A percentile compares a stretch with the other conserved stretches of the same genome.
phyloP scores from a whole-genome alignment of 2,888 invertebrate genomes.

The Strigamia transsilvanica region DNA sequence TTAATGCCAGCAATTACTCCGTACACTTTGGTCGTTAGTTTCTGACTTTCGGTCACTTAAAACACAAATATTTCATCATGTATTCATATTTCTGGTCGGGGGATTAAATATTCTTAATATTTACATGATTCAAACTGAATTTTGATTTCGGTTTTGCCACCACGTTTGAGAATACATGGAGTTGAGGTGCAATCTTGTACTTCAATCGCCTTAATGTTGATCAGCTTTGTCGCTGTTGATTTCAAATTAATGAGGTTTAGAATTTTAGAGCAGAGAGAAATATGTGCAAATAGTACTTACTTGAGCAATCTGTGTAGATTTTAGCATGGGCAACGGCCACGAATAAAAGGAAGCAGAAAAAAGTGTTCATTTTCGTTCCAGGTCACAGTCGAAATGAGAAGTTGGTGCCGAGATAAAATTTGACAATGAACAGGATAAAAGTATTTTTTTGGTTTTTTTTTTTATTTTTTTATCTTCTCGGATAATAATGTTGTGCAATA shows the following conservation, averaged over 20 bases:
- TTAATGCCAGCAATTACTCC: constrained; percentile 6
- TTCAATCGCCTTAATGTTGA: background rate
- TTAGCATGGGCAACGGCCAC: background rate
- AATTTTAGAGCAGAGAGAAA: background rate
- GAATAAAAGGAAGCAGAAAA: background rate
- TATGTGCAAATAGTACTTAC: background rate
- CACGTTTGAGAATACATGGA: background rate
- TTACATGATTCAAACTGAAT: background rate
- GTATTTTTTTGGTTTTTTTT: too few relatives aligned
- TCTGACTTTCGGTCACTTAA: background rate
- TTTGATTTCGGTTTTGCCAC: background rate
- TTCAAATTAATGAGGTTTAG: background rate
- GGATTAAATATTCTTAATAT: background rate
- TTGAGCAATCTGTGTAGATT: background rate
- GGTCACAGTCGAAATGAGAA: background rate
- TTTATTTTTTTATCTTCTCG: too few relatives aligned
- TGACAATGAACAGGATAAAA: background rate
- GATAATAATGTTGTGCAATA: too few relatives aligned
- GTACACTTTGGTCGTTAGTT: background rate
- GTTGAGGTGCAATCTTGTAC: background rate
- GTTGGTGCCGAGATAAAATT: background rate
- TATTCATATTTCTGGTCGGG: background rate
- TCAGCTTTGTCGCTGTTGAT: background rate
- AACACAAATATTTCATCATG: background rate
- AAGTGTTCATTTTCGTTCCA: background rate